Evolutionary conservation across 2,888 invertebrate genomes (phyloP), one percentile per base, ranked within the genome.

Genomic region (Parnassius smintheus): DNA sequence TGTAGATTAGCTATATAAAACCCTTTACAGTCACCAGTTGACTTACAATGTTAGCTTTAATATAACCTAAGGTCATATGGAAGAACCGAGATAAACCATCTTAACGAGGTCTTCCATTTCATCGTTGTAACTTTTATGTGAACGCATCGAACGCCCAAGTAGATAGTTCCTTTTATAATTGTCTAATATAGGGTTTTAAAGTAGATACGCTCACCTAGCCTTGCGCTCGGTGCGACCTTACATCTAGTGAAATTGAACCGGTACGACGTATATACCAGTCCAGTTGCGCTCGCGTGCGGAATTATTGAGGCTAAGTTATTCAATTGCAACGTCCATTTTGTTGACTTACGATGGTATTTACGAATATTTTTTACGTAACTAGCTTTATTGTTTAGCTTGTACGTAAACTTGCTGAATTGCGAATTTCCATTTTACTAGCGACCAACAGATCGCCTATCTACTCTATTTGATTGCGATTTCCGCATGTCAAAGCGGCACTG

Each of bases 161-260:
- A 48, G 48, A 35, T 44, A n/a, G 66, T 63, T 66, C 66, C 51
- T 59, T 65, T 56, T 65, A 63, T 61, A 66, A 65, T 65, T 56
- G 65, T 61, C 60, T 62, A 48, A n/a, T 48, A 66, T 66, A 54
- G 57, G 54, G 51, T 56, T 59, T 56, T 59, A 35, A 59, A 69
- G 68, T 73, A 69, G 60, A 67, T 71, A 77, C 87, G 82, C 79
- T 85, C 85, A 82, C 81, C 78, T 85, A 88, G 88, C 90, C 90
- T 90, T 90, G 89, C 72, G 75, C 73, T 71, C 76, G 66, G 69
- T 68, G 69, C 82, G 90, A 90, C 90, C 90, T 91, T 89, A 86
- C 76, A 71, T 81, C 82, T 82, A 86, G 89, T 88, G 88, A 89
- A 89, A 90, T 88, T 89, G 82, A 86, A 87, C 85, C 83, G 81